Base-by-base conservation (phyloP, 1,140 invertebrate species). In the Drosophila seguyi region DNA sequence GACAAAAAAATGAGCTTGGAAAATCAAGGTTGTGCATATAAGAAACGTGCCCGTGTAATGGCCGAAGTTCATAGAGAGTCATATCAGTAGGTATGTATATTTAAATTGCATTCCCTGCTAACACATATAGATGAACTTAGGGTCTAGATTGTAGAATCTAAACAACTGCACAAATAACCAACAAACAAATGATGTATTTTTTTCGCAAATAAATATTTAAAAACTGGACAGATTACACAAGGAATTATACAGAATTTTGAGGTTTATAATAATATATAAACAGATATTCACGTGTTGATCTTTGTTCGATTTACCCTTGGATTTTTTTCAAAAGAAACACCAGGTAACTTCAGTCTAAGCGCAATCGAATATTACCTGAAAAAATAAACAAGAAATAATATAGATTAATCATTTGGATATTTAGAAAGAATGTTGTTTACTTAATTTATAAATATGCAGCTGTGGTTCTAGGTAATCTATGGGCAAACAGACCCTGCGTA, bases 21-120 rank as follows among this genome's bases (percentile, higher is more conserved):
- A 86, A 85, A 85, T 85, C 81, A 85, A 85, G 81, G 81, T 85
- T 85, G 79, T 62, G 65, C 62, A 73, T 58, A 77, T 68, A 86
- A 69, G 77, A 72, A 86, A 81, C 81, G 81, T 85, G 82, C 82
- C 72, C 59, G 41, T 57, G 47, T 65, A 69, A 79, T 53, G 57
- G 38, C 38, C 57, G 65, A 63, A 72, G 71, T 76, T 79, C 61
- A 69, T 31, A 38, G 44, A 53, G 31, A 67, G 52, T 78, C 29
- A 55, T 39, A 57, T 76, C 25, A 60, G n/a, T 38, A 34, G 48
- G 18, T 67, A 36, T n/a, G n/a, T 34, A 45, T 42, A 22, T 16
- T 29, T 0, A n/a, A 55, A 5, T 42, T 44, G 13, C 48, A 44
- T 34, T 11, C 14, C 11, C 42, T 50, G 44, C 38, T 66, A 55